Evolutionary conservation across 2,888 invertebrate genomes (phyloP), one percentile per base, ranked within the genome.

Genomic region (Synergus umbraculus): DNA sequence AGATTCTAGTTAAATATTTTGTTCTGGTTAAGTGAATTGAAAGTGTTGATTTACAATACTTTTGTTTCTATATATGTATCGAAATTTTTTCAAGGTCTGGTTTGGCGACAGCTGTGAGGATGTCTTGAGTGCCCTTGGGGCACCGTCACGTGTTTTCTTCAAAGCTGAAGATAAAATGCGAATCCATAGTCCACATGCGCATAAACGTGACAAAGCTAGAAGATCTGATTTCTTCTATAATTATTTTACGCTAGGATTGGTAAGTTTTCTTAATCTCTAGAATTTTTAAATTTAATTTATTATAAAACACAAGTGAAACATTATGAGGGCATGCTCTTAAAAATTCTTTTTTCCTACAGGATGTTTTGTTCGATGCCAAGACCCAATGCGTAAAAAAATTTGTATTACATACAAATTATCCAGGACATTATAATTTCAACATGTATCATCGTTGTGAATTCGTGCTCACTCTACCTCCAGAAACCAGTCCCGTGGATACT

Each of bases 141-240:
- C 98, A 3, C 99, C 99, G 0, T 97, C 97, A 80, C 94, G 95
- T 79, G 96, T 98, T 3, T 99, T 98, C 93, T 99, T 97, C 93
- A 99, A 99, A 93, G 97, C 98, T 65, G 99, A 99, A 92, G 99
- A 99, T 92, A 99, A 99, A 94, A 99, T 99, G 99, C 96, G 97
- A 92, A 99, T 99, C 89, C 99, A 99, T 93, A 96, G 97, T 85
- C 97, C 97, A 58, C 96, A 96, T 88, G 96, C 97, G 13, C 96
- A 97, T 90, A 94, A 95, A 81, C 95, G 96, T 85, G 96, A 95
- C 81, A 94, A 96, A 81, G 95, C 96, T 82, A 95, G 95, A 85
- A 95, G 96, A 81, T 98, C 98, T 76, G 99, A 99, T 93, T 99
- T 98, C 93, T 99, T 99, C 94, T 99, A 97, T 93, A 99, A 99